Evolutionary conservation across 2,113 vertebrate genomes (phyloP).

Genomic region (Mohoua ochrocephala): DNA sequence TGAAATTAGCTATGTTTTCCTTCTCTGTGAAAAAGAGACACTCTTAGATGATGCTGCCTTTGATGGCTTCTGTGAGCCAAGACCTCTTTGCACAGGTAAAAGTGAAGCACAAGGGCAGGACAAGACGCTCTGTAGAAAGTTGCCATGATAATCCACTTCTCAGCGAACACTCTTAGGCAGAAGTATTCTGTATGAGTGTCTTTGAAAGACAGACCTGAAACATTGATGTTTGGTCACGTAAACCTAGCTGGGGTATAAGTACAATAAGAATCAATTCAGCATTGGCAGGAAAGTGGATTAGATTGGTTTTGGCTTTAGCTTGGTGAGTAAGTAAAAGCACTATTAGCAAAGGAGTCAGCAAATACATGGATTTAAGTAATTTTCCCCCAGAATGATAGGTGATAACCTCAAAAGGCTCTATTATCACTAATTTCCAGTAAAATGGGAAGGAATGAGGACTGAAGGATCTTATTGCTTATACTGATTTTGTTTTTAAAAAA

Average conservation of each 20-base stretch:
- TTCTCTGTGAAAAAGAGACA: background rate
- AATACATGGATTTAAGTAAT: background rate
- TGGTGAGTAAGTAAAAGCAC: background rate
- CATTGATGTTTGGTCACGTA: fast-evolving
- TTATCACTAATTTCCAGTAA: background rate
- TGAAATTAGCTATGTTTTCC: background rate
- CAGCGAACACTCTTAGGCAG: background rate
- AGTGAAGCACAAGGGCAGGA: background rate
- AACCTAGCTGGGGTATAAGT: background rate
- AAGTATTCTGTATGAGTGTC: background rate
- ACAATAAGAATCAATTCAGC: background rate
- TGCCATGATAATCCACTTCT: background rate
- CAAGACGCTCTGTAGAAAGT: background rate
- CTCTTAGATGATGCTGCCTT: background rate
- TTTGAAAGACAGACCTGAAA: background rate
- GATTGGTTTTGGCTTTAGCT: background rate
- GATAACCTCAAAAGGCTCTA: background rate
- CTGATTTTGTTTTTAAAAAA: background rate
- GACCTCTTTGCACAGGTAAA: background rate
- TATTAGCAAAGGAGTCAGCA: background rate
- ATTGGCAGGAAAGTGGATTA: background rate
- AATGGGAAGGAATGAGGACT: background rate
- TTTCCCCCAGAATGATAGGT: background rate
- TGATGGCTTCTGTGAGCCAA: background rate
- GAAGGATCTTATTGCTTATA: background rate